Conservation (phyloP, 2,113 vertebrate species). For the Oryzias celebensis region DNA sequence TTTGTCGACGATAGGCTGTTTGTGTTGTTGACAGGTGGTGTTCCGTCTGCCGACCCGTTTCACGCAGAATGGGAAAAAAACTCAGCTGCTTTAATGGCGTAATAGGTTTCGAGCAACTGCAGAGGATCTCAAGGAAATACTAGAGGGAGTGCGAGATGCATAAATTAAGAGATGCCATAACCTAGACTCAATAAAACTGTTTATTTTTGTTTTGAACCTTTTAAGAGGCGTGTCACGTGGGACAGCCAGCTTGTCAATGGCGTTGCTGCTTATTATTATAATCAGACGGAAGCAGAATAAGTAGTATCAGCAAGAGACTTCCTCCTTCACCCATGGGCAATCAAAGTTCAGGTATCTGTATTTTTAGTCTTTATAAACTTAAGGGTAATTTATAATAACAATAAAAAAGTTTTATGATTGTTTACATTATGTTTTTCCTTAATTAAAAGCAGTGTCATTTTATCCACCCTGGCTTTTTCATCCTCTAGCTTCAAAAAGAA, state of each 20-base stretch:
- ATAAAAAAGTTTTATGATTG: constrained; percentile 10
- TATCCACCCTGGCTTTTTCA: constrained; percentile 15
- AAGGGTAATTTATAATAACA: constrained; percentile 2
- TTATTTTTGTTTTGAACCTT: constrained; percentile 20
- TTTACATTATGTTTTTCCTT: constrained; percentile 20
- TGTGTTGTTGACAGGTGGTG: constrained; percentile 63
- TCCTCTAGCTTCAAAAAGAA: constrained; percentile 7
- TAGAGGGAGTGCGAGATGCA: constrained; percentile 29
- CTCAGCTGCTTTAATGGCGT: constrained; percentile 26
- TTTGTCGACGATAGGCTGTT: constrained; percentile 57
- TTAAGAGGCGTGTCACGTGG: constrained; percentile 34
- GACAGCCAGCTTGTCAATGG: constrained; percentile 33
- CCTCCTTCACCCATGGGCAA: constrained; percentile 18
- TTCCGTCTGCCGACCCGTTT: constrained; percentile 50
- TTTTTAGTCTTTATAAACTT: constrained; percentile 1
- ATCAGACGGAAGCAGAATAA: constrained; percentile 40
- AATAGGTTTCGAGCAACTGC: constrained; percentile 27
- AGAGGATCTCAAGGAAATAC: constrained; percentile 31
- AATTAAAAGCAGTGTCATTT: constrained; percentile 11
- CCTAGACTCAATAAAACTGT: constrained; percentile 8
- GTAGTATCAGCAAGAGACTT: constrained; percentile 32
- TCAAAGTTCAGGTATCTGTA: constrained; percentile 11
- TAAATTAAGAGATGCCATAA: constrained; percentile 48
- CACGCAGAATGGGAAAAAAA: constrained; percentile 37
- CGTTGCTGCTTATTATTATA: constrained; percentile 41